These are phyloP conservation scores for Psittacula cyanocephala DNA, from an alignment of 2,113 vertebrate genomes.

Conservation along the genomic window DNA sequence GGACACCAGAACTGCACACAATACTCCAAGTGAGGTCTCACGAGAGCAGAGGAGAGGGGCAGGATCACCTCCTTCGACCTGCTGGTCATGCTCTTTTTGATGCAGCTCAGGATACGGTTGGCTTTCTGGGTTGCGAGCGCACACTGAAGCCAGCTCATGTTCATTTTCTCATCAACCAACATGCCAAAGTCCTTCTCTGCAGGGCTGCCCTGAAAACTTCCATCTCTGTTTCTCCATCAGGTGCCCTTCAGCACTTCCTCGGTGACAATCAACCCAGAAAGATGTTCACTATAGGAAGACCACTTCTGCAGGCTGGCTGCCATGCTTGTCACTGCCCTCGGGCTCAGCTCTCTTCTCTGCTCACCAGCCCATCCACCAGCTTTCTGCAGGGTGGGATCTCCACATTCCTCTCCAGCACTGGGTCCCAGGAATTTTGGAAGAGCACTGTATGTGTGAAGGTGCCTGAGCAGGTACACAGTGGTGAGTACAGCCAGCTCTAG, in stretches of 20 bases:
- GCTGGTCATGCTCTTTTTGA: neutral
- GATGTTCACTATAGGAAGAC: neutral
- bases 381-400: accelerated
- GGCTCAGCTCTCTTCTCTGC: neutral
- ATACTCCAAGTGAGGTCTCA: neutral
- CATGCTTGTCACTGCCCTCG: accelerated
- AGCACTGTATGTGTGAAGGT: accelerated
- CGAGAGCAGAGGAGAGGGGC: neutral
- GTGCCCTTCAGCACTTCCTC: neutral
- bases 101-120: neutral
- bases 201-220: neutral
- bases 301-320: neutral
- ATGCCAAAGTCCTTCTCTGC: neutral
- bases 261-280: neutral
- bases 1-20: too few species aligned
- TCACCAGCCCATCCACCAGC: accelerated
- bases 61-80: neutral
- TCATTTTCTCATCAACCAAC: neutral
- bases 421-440: neutral
- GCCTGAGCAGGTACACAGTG: neutral
- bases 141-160: neutral
- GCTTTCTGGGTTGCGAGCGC: neutral
- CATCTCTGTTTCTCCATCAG: neutral
- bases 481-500: neutral
- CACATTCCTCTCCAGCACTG: accelerated